These are phyloP conservation scores for Crenichthys baileyi DNA, from an alignment of 2,797 vertebrate genomes.

Conservation along the genomic window DNA sequence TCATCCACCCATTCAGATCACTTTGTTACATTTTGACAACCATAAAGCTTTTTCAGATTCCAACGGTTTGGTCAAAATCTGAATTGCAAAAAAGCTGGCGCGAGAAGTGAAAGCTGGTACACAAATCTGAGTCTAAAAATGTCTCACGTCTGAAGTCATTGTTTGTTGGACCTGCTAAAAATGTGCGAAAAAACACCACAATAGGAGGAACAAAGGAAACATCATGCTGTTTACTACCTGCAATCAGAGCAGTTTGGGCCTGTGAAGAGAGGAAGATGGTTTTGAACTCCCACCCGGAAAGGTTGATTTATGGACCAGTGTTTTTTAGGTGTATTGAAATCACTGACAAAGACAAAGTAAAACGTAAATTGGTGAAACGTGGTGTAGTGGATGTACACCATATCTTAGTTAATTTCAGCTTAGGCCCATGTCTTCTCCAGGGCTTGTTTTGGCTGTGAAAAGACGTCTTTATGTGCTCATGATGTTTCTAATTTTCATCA, in stretches of 20 bases:
- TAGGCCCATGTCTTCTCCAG: not conserved
- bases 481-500: constrained; percentile 12
- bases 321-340: not conserved
- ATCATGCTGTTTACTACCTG: constrained; percentile 18
- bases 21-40: constrained; percentile 8
- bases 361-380: not conserved
- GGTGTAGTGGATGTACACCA: not conserved
- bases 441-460: not conserved
- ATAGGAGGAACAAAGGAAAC: constrained; percentile 33
- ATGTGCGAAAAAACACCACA: constrained; percentile 26
- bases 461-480: not conserved
- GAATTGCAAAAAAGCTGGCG: constrained; percentile 12
- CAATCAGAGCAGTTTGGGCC: not conserved
- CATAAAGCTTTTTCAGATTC: not conserved
- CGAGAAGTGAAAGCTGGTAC: not conserved
- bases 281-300: constrained; percentile 3
- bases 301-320: constrained; percentile 9
- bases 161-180: constrained; percentile 17
- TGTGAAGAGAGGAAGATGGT: not conserved
- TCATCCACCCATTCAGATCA: not conserved
- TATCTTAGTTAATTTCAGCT: not conserved
- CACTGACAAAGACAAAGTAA: not conserved
- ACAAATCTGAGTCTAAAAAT: constrained; percentile 12
- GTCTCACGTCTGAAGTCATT: constrained; percentile 14
- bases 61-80: constrained; percentile 27